Evolutionary conservation across 2,113 vertebrate species (phyloP).

Genomic region (Scalopus aquaticus): DNA sequence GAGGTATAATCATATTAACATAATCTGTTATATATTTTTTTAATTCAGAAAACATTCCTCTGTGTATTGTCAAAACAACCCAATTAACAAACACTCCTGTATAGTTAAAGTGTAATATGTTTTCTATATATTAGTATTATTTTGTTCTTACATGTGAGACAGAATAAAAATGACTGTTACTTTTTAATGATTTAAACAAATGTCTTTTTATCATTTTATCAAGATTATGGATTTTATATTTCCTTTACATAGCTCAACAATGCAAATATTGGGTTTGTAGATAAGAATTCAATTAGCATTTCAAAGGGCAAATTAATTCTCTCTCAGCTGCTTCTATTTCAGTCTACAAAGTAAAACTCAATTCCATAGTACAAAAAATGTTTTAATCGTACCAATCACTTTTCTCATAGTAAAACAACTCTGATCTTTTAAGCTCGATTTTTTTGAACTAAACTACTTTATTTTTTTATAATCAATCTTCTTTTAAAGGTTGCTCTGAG

Average conservation of each 20-base stretch:
- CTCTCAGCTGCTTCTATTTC: conserved; percentile 52
- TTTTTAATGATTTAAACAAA: conserved; percentile 59
- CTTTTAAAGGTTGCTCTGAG: neutral
- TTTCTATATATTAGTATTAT: neutral
- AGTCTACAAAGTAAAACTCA: conserved; percentile 49
- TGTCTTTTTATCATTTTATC: conserved; percentile 62
- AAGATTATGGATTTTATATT: conserved; percentile 65
- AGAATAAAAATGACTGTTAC: conserved; percentile 30
- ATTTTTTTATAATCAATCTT: neutral
- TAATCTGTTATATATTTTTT: neutral
- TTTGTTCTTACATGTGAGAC: neutral
- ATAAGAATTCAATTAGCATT: conserved; percentile 77
- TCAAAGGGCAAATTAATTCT: conserved; percentile 73
- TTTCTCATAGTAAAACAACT: neutral
- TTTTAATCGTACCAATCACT: conserved; percentile 12
- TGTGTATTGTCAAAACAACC: neutral
- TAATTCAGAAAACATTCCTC: neutral
- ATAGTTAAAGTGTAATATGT: neutral
- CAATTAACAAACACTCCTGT: neutral
- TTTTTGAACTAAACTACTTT: conserved; percentile 8
- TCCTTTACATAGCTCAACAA: conserved; percentile 47
- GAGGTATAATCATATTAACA: neutral
- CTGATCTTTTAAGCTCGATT: neutral
- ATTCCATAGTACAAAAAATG: conserved; percentile 11
- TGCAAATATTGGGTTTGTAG: conserved; percentile 69